A percentile compares a stretch with the other conserved stretches of the same genome.
Conservation (phyloP, 2,113 vertebrate genomes). For the Ceratotherium simum region DNA sequence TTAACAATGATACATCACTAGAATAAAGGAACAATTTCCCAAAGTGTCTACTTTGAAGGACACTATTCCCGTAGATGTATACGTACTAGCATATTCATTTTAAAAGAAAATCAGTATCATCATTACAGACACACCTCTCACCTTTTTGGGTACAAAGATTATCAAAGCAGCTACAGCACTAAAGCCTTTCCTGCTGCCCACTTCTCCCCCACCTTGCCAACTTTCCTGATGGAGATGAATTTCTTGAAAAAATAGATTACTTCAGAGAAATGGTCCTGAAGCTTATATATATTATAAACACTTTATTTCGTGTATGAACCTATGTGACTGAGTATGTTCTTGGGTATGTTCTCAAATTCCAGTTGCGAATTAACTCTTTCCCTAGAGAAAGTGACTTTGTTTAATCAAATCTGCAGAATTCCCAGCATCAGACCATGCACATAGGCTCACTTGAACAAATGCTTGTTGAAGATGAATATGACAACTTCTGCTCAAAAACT, state of each 20-base stretch:
- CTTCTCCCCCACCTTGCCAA: neutral
- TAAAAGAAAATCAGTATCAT: conserved; percentile 58
- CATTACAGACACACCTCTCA: conserved; percentile 36
- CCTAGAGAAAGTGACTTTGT: conserved; percentile 26
- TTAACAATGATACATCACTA: conserved; percentile 4
- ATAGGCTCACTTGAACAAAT: neutral
- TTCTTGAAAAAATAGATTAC: conserved; percentile 58
- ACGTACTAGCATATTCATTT: neutral
- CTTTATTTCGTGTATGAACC: neutral
- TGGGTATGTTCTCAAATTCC: conserved; percentile 32
- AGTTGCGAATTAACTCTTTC: conserved; percentile 26
- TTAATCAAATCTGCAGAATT: neutral
- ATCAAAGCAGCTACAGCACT: neutral
- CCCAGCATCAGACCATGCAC: neutral
- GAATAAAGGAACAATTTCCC: conserved; percentile 22
- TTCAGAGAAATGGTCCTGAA: conserved; percentile 56
- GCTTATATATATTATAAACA: conserved; percentile 23
- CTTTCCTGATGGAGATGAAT: conserved; percentile 42
- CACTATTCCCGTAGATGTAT: neutral
- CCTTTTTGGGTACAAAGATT: neutral
- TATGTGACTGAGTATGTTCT: neutral
- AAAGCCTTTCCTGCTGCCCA: neutral
- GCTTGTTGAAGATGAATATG: neutral
- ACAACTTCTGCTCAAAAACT: conserved; percentile 46
- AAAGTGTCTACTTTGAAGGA: neutral